These are phyloP conservation scores for Oppia nitens DNA, from an alignment of 1,140 invertebrate genomes.

Conservation along the genomic window DNA sequence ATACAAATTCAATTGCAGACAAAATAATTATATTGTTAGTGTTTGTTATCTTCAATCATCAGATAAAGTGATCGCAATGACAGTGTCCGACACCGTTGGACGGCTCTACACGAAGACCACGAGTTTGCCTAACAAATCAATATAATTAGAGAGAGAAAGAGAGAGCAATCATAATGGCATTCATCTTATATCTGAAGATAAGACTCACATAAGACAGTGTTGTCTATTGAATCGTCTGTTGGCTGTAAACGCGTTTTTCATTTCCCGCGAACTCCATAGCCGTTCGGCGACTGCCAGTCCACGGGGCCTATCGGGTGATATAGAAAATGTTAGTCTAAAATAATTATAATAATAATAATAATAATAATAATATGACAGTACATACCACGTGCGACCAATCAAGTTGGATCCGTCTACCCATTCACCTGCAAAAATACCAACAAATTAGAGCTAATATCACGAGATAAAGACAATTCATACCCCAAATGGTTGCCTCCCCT, in stretches of 20 bases:
- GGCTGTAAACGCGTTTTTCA: slow-evolving; percentile 29
- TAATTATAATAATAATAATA: neutral
- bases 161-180: no score
- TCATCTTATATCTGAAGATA: no score
- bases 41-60: no score
- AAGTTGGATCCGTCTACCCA: slow-evolving; percentile 9
- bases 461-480: no score
- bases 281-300: slow-evolving; percentile 24
- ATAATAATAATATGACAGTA: slow-evolving; percentile 25
- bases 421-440: no score
- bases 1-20: no score
- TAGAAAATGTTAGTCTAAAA: slow-evolving; percentile 16
- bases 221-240: slow-evolving; percentile 55
- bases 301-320: slow-evolving; percentile 13
- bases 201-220: slow-evolving; percentile 56
- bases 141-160: no score
- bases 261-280: slow-evolving; percentile 25
- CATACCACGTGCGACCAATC: slow-evolving; percentile 25
- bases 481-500: slow-evolving; percentile 8
- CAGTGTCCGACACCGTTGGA: neutral
- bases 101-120: slow-evolving; percentile 25
- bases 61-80: slow-evolving; percentile 9
- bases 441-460: no score
- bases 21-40: no score
- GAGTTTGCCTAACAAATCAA: no score